phyloP scores from a whole-genome alignment of 2,888 invertebrate species.

The Apotomis turbidana region DNA sequence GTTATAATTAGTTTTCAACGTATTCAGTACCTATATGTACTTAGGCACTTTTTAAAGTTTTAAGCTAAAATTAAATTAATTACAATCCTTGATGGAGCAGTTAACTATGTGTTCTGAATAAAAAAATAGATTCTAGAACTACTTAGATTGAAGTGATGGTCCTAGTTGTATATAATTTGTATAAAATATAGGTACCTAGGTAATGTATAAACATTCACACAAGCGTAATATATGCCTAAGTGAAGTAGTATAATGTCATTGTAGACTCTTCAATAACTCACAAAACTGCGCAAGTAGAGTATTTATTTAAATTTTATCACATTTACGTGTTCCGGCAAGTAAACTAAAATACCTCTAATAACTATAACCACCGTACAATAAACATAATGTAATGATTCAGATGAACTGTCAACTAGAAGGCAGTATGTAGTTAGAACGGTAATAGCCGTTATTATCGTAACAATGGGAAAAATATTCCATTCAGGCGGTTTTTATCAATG shows the following conservation, averaged over 20 bases:
- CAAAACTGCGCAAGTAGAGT: not conserved
- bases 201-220: too few relatives aligned
- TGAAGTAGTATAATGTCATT: not conserved
- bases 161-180: too few relatives aligned
- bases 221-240: not conserved
- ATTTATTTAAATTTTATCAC: not conserved
- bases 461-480: conserved; percentile 37
- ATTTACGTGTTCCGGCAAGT: not conserved
- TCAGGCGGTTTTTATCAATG: conserved; percentile 35
- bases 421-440: conserved; percentile 25
- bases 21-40: too few relatives aligned
- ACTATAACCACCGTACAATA: not conserved
- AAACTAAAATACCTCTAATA: conserved; percentile 12
- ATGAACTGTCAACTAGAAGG: conserved; percentile 15
- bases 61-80: too few relatives aligned
- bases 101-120: too few relatives aligned
- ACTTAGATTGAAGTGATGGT: too few relatives aligned
- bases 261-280: not conserved
- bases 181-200: too few relatives aligned
- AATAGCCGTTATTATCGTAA: conserved; percentile 32
- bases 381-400: conserved; percentile 7
- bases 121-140: too few relatives aligned
- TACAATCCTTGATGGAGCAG: too few relatives aligned
- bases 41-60: too few relatives aligned
- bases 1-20: too few relatives aligned